phyloP scores from a whole-genome alignment of 2,888 invertebrate species.

The Apantesis nais region DNA sequence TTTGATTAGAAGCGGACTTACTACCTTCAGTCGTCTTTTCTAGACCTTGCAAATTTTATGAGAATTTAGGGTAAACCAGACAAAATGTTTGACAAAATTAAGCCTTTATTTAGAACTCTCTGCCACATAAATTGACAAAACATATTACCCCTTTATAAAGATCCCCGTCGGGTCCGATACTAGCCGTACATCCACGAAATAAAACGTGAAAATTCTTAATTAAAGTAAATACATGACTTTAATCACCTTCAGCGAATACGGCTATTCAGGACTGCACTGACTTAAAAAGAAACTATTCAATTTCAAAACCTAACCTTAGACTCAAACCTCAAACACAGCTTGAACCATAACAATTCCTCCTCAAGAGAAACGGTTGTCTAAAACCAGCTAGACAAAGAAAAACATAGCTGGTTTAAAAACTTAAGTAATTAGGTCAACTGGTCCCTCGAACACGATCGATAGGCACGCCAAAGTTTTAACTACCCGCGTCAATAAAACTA shows the following conservation, averaged over 20 bases:
- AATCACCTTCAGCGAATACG: too few relatives aligned
- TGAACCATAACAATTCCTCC: neutral
- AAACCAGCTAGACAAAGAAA: constrained; percentile 46
- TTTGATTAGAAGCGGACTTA: neutral
- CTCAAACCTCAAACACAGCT: neutral
- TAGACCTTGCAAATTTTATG: neutral
- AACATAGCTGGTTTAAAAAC: constrained; percentile 66
- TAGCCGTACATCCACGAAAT: too few relatives aligned
- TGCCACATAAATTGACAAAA: too few relatives aligned
- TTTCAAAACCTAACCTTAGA: constrained; percentile 7
- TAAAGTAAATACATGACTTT: too few relatives aligned
- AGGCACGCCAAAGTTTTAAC: constrained; percentile 66
- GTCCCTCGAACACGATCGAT: constrained; percentile 67
- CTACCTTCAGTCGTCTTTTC: neutral
- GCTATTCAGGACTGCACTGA: neutral
- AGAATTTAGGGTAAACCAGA: neutral
- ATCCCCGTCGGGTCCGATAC: neutral
- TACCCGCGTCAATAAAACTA: constrained; percentile 71
- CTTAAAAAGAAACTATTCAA: neutral
- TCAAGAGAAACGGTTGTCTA: constrained; percentile 1
- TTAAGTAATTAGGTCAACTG: constrained; percentile 79
- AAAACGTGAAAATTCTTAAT: too few relatives aligned
- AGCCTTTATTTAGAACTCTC: neutral
- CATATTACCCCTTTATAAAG: too few relatives aligned
- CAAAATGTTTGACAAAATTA: neutral